These are phyloP conservation scores for Aporrectodea caliginosa DNA, from an alignment of 1,140 invertebrate genomes.

Conservation along the genomic window DNA sequence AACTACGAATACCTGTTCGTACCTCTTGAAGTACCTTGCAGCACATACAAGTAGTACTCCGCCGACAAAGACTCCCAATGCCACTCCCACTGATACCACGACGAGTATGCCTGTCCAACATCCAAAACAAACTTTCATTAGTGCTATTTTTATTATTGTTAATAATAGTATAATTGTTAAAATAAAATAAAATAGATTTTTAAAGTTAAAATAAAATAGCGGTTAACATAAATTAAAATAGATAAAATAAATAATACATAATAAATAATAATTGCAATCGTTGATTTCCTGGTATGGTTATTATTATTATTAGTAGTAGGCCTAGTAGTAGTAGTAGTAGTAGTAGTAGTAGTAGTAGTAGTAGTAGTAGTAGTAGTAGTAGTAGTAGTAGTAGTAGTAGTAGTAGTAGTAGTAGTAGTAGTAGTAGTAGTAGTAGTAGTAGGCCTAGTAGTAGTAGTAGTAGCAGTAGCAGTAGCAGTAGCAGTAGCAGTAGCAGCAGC, in stretches of 20 bases:
- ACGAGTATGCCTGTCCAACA: conserved; percentile 11
- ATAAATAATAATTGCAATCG: background rate
- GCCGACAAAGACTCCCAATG: conserved; percentile 23
- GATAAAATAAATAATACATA: no score
- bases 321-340: background rate
- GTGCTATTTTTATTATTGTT: no score
- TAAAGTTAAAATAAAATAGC: no score
- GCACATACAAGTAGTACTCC: conserved; percentile 22
- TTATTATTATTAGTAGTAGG: background rate
- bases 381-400: conserved; percentile 2
- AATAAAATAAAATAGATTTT: no score
- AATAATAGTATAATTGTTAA: no score
- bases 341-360: conserved; percentile 3
- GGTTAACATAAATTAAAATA: no score
- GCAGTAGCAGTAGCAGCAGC: background rate
- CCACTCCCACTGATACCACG: conserved; percentile 25
- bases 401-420: conserved; percentile 3
- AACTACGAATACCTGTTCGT: background rate
- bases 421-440: background rate
- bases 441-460: background rate
- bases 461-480: background rate
- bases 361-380: conserved; percentile 2
- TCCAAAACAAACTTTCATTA: no score
- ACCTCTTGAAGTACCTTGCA: conserved; percentile 20
- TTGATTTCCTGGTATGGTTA: background rate